phyloP scores from a whole-genome alignment of 1,140 invertebrate species.

The Pachypsylla venusta region DNA sequence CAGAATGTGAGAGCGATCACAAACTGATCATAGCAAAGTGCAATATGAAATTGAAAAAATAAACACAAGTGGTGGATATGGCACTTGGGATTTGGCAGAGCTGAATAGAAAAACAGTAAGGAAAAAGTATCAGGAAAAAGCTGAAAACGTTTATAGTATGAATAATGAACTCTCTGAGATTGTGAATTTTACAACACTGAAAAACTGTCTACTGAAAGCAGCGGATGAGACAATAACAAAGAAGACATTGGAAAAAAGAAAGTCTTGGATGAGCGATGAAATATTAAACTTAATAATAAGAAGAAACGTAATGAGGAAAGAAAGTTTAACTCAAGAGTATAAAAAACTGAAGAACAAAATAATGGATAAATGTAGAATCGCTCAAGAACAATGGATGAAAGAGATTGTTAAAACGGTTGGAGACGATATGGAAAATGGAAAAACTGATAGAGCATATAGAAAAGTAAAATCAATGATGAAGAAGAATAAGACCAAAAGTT shows the following conservation, averaged over 20 bases:
- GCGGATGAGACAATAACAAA: neutral
- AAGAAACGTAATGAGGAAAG: constrained; percentile 8
- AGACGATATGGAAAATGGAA: neutral
- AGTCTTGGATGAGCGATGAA: neutral
- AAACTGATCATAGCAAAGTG: neutral
- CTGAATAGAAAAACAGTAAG: neutral
- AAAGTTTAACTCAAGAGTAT: neutral
- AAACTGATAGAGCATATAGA: neutral
- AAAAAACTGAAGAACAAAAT: neutral
- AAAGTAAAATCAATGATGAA: neutral
- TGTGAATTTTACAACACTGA: neutral
- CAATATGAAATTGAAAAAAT: neutral
- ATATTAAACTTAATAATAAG: constrained; percentile 5
- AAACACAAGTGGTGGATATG: neutral
- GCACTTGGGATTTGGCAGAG: too few relatives aligned
- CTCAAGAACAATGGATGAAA: neutral
- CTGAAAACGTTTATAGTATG: neutral
- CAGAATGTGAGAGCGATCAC: neutral
- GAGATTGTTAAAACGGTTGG: neutral
- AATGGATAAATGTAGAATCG: neutral
- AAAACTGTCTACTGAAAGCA: neutral
- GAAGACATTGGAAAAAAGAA: neutral
- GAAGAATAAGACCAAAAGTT: neutral
- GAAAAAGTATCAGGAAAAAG: neutral
- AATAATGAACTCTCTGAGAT: neutral